phyloP scores from a whole-genome alignment of 2,113 vertebrate species.

The Natator depressus region DNA sequence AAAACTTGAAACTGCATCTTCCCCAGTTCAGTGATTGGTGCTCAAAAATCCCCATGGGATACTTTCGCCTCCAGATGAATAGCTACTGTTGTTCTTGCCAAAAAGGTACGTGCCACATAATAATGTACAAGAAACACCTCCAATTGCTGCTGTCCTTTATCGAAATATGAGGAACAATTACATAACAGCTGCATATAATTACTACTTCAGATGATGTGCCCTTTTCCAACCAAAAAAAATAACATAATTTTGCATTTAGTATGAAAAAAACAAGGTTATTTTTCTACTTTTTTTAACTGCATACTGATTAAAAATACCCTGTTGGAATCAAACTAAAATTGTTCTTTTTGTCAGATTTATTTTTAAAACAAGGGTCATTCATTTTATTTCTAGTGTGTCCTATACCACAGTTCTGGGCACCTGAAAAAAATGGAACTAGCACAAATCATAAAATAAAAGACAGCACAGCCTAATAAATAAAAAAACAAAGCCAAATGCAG shows the following conservation, averaged over 20 bases:
- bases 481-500: background rate
- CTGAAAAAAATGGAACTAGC: background rate
- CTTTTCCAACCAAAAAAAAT: slow-evolving; percentile 7
- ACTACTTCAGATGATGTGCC: background rate
- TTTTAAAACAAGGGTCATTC: background rate
- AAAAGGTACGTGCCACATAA: background rate
- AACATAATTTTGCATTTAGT: slow-evolving; percentile 12
- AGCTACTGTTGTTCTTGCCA: background rate
- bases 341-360: background rate
- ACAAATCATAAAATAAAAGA: background rate
- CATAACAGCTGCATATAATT: slow-evolving; percentile 35
- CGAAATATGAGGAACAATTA: slow-evolving; percentile 12
- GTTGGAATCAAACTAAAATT: background rate
- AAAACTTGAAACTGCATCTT: background rate
- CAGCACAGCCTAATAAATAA: background rate
- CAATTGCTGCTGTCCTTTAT: background rate
- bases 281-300: background rate
- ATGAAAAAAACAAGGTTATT: background rate
- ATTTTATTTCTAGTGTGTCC: background rate
- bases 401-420: background rate
- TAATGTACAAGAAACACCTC: background rate
- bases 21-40: background rate
- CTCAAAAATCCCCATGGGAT: background rate
- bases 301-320: background rate
- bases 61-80: background rate